A percentile compares a stretch with the other conserved stretches of the same genome.
These are phyloP conservation scores for Cecidostiba fungosa DNA, from an alignment of 2,888 invertebrate species.

Conservation along the genomic window DNA sequence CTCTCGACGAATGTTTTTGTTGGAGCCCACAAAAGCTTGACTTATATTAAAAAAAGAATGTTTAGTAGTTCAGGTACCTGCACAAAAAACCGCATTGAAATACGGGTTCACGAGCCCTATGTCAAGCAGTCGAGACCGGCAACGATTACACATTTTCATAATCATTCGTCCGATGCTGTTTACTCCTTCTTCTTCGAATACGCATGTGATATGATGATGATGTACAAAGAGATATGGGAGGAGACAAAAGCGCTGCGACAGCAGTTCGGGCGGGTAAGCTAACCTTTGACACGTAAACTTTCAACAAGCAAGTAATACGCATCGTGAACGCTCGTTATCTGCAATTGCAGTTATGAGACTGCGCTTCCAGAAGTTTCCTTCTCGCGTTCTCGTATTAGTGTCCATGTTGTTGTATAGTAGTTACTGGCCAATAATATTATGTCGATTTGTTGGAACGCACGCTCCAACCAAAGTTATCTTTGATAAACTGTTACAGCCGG, in stretches of 20 bases:
- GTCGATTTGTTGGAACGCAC: background rate
- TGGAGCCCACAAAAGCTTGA: background rate
- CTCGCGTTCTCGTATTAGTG: background rate
- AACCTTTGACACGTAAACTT: constrained; percentile 10
- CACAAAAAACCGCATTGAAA: background rate
- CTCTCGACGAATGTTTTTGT: background rate
- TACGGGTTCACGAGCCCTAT: background rate
- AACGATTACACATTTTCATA: background rate
- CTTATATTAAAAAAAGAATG: background rate
- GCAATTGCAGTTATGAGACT: background rate
- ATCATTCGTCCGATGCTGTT: background rate
- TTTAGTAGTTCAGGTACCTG: background rate
- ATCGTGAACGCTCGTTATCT: constrained; percentile 1
- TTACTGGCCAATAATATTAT: background rate
- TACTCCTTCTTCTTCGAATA: background rate
- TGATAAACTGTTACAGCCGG: background rate
- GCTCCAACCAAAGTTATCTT: background rate
- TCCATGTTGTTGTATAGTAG: background rate
- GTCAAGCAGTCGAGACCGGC: background rate
- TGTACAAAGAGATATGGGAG: background rate
- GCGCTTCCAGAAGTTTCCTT: background rate
- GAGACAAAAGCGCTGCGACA: constrained; percentile 31
- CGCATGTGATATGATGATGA: background rate
- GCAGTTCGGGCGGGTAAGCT: constrained; percentile 23
- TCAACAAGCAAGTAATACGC: constrained; percentile 34